A percentile compares a stretch with the other conserved stretches of the same genome.
Conservation (phyloP, 2,113 vertebrate genomes). For the Proterorhinus semilunaris region DNA sequence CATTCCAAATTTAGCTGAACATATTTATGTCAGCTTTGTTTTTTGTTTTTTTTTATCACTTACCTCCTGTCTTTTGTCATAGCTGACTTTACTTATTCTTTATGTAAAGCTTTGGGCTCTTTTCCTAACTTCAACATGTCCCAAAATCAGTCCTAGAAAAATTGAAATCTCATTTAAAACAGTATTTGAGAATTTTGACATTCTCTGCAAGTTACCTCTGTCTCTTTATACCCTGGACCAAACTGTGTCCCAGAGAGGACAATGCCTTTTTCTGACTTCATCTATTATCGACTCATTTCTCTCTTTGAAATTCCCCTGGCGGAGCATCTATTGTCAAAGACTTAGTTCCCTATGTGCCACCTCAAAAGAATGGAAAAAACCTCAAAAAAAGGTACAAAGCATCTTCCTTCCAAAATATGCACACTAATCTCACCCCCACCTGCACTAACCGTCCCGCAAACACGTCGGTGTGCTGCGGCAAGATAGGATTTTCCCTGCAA, state of each 20-base stretch:
- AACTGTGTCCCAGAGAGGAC: slow-evolving; percentile 25
- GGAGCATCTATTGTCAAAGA: slow-evolving; percentile 12
- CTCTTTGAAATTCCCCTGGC: slow-evolving; percentile 23
- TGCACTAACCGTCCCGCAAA: background rate
- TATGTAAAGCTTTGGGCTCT: too few species aligned
- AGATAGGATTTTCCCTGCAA: slow-evolving; percentile 25
- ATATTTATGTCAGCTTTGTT: too few species aligned
- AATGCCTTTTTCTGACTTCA: slow-evolving; percentile 12
- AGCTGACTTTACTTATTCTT: too few species aligned
- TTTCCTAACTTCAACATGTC: too few species aligned
- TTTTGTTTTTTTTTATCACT: too few species aligned
- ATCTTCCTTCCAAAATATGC: slow-evolving; percentile 13
- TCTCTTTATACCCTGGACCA: slow-evolving; percentile 8
- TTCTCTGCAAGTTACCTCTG: slow-evolving; percentile 19
- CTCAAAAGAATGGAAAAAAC: slow-evolving; percentile 25
- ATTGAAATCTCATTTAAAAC: slow-evolving; percentile 8
- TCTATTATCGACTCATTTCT: slow-evolving; percentile 21
- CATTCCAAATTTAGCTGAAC: too few species aligned
- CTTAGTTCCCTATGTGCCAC: slow-evolving; percentile 16
- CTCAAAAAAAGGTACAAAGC: slow-evolving; percentile 13
- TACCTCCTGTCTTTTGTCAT: too few species aligned
- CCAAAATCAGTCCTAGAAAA: too few species aligned
- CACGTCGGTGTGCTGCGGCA: slow-evolving; percentile 14
- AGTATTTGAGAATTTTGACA: background rate
- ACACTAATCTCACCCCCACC: background rate